These are phyloP conservation scores for Neomicropteryx cornuta DNA, from an alignment of 1,140 invertebrate species.

Conservation along the genomic window DNA sequence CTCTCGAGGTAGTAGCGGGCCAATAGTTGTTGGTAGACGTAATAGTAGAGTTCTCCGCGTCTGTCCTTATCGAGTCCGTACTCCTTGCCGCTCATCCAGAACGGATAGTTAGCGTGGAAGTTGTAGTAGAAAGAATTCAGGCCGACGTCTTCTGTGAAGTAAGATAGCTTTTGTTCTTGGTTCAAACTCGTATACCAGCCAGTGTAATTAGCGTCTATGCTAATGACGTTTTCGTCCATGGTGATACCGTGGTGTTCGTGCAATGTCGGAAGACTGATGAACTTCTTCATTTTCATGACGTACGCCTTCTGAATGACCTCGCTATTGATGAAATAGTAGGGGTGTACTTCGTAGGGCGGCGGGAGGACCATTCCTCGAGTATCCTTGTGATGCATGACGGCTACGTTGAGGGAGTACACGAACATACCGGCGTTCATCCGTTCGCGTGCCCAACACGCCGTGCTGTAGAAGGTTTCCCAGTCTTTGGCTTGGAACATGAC, in stretches of 20 bases:
- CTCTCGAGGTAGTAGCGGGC: constrained; percentile 50
- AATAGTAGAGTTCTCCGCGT: constrained; percentile 46
- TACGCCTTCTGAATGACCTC: constrained; percentile 48
- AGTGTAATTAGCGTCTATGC: constrained; percentile 31
- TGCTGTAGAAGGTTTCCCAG: constrained; percentile 44
- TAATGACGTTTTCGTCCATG: constrained; percentile 29
- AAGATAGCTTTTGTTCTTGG: constrained; percentile 42
- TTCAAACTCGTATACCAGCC: constrained; percentile 30
- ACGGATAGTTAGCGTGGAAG: constrained; percentile 45
- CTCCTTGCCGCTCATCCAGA: constrained; percentile 36
- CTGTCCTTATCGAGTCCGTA: constrained; percentile 31
- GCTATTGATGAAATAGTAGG: constrained; percentile 48
- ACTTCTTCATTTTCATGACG: constrained; percentile 40
- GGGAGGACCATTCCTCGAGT: constrained; percentile 48
- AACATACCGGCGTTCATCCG: constrained; percentile 53
- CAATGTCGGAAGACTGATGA: constrained; percentile 26
- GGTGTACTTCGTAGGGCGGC: constrained; percentile 56
- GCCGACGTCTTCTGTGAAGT: constrained; percentile 59
- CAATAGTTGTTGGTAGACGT: constrained; percentile 42
- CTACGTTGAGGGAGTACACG: constrained; percentile 46
- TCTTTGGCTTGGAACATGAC: constrained; percentile 57
- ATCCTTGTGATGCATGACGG: constrained; percentile 48
- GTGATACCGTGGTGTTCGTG: constrained; percentile 32
- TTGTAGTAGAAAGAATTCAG: constrained; percentile 53
- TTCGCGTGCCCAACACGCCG: constrained; percentile 49